These are phyloP conservation scores for Crotophaga sulcirostris DNA, from an alignment of 2,113 vertebrate genomes.

Conservation along the genomic window DNA sequence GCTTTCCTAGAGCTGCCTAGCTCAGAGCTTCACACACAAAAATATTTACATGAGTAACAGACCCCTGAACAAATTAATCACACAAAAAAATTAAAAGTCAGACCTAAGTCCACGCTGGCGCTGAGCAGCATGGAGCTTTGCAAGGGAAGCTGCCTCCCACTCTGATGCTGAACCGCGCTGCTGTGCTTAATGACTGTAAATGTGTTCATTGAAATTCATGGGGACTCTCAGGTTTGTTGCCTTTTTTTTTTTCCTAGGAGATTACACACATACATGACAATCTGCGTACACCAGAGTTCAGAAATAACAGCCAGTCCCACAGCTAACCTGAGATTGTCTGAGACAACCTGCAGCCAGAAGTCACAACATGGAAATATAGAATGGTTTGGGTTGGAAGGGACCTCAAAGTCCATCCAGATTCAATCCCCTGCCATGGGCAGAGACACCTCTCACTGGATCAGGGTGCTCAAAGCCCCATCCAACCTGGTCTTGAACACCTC, in stretches of 20 bases:
- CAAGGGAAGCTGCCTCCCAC: conserved; percentile 47
- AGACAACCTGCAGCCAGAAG: neutral
- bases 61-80: conserved; percentile 3
- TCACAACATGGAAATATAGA: neutral
- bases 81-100: neutral
- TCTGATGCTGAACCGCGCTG: neutral
- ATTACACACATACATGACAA: neutral
- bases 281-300: neutral
- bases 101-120: conserved; percentile 40
- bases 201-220: conserved; percentile 62
- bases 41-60: conserved; percentile 53
- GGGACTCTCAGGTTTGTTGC: conserved; percentile 6
- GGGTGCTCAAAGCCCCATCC: too few relatives aligned
- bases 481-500: too few relatives aligned
- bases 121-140: conserved; percentile 15
- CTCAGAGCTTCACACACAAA: neutral
- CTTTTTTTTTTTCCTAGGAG: neutral
- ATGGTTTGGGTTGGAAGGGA: too few relatives aligned
- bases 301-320: neutral
- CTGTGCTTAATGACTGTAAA: conserved; percentile 62
- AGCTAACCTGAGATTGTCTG: neutral
- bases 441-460: too few relatives aligned
- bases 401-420: too few relatives aligned
- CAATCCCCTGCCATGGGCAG: too few relatives aligned
- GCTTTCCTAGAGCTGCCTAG: neutral